Evolutionary conservation across 2,113 vertebrate genomes (phyloP).

Genomic region (Dascyllus trimaculatus): DNA sequence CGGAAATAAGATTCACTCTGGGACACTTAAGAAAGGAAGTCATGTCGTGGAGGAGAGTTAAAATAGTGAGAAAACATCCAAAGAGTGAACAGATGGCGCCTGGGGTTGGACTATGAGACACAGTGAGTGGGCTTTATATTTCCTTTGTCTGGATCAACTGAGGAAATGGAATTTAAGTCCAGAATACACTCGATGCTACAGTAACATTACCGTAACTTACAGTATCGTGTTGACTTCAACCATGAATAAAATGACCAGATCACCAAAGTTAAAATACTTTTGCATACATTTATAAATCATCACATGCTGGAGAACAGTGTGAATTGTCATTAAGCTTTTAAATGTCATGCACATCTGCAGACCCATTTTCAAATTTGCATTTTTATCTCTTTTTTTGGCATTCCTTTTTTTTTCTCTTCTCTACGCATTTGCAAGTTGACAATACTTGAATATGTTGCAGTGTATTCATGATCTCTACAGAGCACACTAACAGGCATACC

Average conservation of each 20-base stretch:
- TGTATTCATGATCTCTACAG: slow-evolving; percentile 86
- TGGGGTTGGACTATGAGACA: slow-evolving; percentile 56
- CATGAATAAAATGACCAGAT: slow-evolving; percentile 46
- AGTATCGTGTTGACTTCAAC: slow-evolving; percentile 46
- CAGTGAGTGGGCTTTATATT: slow-evolving; percentile 51
- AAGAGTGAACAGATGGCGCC: slow-evolving; percentile 62
- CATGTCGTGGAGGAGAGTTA: slow-evolving; percentile 35
- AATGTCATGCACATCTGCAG: slow-evolving; percentile 86
- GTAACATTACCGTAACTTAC: slow-evolving; percentile 46
- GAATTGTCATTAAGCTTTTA: slow-evolving; percentile 85
- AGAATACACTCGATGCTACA: slow-evolving; percentile 52
- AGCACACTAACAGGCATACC: slow-evolving; percentile 93
- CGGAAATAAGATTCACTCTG: slow-evolving; percentile 32
- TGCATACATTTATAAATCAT: slow-evolving; percentile 75
- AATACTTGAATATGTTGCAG: slow-evolving; percentile 90
- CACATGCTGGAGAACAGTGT: slow-evolving; percentile 85
- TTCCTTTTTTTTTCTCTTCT: slow-evolving; percentile 79
- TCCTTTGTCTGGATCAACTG: slow-evolving; percentile 45
- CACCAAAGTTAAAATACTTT: slow-evolving; percentile 61
- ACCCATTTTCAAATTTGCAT: slow-evolving; percentile 83
- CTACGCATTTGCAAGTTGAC: slow-evolving; percentile 99
- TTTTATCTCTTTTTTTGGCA: slow-evolving; percentile 77
- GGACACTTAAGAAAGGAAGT: slow-evolving; percentile 37
- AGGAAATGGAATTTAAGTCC: slow-evolving; percentile 51
- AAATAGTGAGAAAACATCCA: slow-evolving; percentile 58